Conservation (phyloP, 2,113 vertebrate species). For the Brachyhypopomus occidentalis region DNA sequence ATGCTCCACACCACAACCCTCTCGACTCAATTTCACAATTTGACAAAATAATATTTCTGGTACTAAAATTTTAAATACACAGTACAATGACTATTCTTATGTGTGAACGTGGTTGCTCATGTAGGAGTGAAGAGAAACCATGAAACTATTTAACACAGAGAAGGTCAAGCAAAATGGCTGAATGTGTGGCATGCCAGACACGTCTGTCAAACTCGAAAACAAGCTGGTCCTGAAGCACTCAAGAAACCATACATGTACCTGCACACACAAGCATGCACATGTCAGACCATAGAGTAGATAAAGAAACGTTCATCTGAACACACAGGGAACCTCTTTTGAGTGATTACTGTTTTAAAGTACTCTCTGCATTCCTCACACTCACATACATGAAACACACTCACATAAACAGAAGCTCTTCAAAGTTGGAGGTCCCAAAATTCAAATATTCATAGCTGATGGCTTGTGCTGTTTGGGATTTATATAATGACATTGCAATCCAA, state of each 20-base stretch:
- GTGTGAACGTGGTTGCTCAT: background rate
- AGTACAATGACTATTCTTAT: background rate
- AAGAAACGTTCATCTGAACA: conserved; percentile 8
- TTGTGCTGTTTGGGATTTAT: conserved; percentile 13
- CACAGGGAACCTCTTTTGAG: conserved; percentile 3
- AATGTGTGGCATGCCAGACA: conserved; percentile 10
- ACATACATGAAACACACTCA: background rate
- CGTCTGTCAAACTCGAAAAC: conserved; percentile 30
- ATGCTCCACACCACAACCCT: background rate
- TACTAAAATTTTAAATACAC: background rate
- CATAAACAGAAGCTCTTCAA: conserved; percentile 17
- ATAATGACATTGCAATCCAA: background rate
- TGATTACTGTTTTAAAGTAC: conserved; percentile 20
- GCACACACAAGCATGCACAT: background rate
- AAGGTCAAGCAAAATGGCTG: conserved; percentile 2
- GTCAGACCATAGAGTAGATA: background rate
- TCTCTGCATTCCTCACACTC: background rate
- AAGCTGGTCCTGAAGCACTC: conserved; percentile 32
- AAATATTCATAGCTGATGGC: conserved; percentile 14
- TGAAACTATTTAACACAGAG: background rate
- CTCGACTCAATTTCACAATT: background rate
- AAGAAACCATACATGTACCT: conserved; percentile 18
- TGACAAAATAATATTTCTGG: background rate
- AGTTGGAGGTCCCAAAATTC: background rate
- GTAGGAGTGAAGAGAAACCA: background rate